phyloP scores from a whole-genome alignment of 2,888 invertebrate genomes.

The Monochamus alternatus region DNA sequence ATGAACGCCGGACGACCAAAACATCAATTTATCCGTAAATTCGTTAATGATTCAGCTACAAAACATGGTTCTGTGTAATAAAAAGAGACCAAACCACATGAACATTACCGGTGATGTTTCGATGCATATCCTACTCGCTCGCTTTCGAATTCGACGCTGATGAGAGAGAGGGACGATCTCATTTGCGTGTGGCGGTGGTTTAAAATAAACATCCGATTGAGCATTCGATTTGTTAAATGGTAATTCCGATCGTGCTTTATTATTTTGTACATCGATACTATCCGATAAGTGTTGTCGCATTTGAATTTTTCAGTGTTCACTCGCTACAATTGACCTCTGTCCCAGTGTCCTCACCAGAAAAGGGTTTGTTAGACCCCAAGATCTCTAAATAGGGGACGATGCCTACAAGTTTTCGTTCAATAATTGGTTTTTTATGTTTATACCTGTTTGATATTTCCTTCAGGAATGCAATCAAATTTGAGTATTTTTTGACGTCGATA shows the following conservation, averaged over 20 bases:
- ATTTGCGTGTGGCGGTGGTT: background rate
- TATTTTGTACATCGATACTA: constrained; percentile 25
- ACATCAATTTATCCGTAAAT: background rate
- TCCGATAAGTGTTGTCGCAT: background rate
- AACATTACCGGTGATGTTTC: background rate
- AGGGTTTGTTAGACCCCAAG: too few species aligned
- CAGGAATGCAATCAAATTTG: too few species aligned
- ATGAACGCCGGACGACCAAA: background rate
- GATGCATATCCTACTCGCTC: background rate
- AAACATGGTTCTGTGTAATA: background rate
- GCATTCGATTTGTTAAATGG: constrained; percentile 34
- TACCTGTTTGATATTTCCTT: too few species aligned
- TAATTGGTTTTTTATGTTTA: too few species aligned
- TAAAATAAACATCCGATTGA: constrained; percentile 24
- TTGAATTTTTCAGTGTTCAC: too few species aligned
- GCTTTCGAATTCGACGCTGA: background rate
- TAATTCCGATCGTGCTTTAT: constrained; percentile 28
- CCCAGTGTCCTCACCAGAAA: too few species aligned
- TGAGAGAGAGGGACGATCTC: background rate
- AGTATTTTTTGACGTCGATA: too few species aligned
- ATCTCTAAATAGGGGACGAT: background rate
- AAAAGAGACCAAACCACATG: background rate
- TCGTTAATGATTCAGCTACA: background rate
- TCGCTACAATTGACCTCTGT: too few species aligned
- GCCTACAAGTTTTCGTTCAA: too few species aligned